Evolutionary conservation across 2,797 vertebrate species (phyloP).

Genomic region (Diplodus puntazzo): DNA sequence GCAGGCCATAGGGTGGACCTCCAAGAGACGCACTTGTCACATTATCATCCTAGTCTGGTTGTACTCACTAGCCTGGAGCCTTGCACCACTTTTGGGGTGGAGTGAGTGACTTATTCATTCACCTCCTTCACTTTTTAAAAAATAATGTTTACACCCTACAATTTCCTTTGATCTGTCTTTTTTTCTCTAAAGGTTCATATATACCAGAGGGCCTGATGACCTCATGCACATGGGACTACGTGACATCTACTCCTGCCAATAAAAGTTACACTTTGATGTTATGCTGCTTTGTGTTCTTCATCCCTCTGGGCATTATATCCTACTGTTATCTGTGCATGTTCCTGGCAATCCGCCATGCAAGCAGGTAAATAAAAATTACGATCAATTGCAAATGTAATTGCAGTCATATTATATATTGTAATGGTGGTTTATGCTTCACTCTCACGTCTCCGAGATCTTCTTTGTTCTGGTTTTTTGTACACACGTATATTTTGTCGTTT

Average conservation of each 20-base stretch:
- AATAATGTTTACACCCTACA: background rate
- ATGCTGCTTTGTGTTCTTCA: conserved; percentile 89
- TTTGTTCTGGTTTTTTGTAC: background rate
- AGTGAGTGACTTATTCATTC: conserved; percentile 82
- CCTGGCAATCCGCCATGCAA: conserved; percentile 80
- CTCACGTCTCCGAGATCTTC: background rate
- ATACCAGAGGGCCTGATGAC: conserved; percentile 90
- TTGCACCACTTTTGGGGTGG: conserved; percentile 96
- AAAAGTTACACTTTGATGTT: conserved; percentile 88
- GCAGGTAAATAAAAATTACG: conserved; percentile 73
- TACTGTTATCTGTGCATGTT: conserved; percentile 88
- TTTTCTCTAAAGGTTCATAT: conserved; percentile 81
- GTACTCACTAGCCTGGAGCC: conserved; percentile 94
- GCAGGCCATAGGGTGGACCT: conserved; percentile 87
- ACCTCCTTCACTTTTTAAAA: background rate
- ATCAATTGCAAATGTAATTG: no score
- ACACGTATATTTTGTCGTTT: background rate
- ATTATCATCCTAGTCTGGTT: conserved; percentile 91
- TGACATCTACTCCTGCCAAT: conserved; percentile 83
- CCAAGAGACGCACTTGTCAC: conserved; percentile 86
- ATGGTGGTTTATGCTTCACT: background rate
- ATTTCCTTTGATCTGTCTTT: background rate
- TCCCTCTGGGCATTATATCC: conserved; percentile 84
- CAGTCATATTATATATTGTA: background rate
- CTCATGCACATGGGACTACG: conserved; percentile 88